Base-by-base conservation (phyloP, 2,113 vertebrate species). In the Danionella cerebrum region DNA sequence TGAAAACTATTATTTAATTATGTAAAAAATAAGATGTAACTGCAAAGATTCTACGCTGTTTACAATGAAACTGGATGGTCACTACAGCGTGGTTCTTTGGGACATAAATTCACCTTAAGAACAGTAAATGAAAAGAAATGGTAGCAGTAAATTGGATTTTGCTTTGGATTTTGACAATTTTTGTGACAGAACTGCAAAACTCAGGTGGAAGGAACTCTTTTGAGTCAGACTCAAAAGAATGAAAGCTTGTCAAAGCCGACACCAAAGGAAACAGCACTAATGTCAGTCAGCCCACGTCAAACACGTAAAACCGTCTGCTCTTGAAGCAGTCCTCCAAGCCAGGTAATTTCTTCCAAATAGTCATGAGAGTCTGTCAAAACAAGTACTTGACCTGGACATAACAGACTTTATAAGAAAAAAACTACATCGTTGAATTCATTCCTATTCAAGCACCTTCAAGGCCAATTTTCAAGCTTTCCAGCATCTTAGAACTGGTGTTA, bases 311-410 rank as follows among this genome's bases (percentile, higher is more conserved):
- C 33, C 24, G 44, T 29, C 57, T 70, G 50, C 42, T 66, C 47
- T 60, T 27, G 35, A 53, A 65, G 39, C 39, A 68, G 54, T 69
- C 50, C 68, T 55, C 63, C 65, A 50, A 42, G 21, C 35, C 47
- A 55, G 25, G 39, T 69, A 29, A 60, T 68, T 71, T 29, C 18
- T 48, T 27, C 35, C 50, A 21, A 51, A 54, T 36, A 31, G 51
- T 47, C 44, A 59, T 27, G 31, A 35, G 0, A 21, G 31, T 27
- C 25, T 44, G 19, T 52, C 14, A 44, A 41, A 55, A 21, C 41
- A 57, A 58, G 22, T 18, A 10, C 33, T 45, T 31, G 39, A 39
- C 18, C 67, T 22, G 12, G 8, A 69, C 38, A 48, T 19, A 11
- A 19, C 50, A 64, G 19, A 24, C 19, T 5, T 12, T 29, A 60